Base-by-base conservation (phyloP, 2,113 vertebrate genomes). In the Caranx ignobilis region DNA sequence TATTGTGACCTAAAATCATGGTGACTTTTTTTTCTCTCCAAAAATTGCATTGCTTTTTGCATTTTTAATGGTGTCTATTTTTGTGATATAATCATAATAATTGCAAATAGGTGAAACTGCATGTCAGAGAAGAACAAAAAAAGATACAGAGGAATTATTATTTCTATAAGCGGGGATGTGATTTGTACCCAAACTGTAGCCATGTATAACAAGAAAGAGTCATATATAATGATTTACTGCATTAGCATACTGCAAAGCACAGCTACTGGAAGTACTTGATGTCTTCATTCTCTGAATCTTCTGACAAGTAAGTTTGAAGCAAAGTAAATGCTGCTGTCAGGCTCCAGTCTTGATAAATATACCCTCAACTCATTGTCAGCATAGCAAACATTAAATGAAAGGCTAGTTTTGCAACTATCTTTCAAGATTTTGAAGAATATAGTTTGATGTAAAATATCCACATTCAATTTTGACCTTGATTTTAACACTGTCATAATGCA, bases 1-100 rank as follows among this genome's bases (percentile, higher is more conserved):
- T 89, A 67, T 86, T 85, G 64, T 89, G 71, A 83, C 88, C 47
- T 64, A 57, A 79, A 86, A 84, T 85, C 47, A 77, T 56, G 19
- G 55, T 65, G 62, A 72, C 52, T 75, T 73, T 45, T 67, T 26
- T 26, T 26, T 26, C 26, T 26, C 26, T 26, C 26, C 41, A 48
- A 72, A 76, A 85, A 79, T 43, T 70, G 39, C 66, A 75, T 76
- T 76, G 57, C 60, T 79, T 56, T 86, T 86, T 75, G 37, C 64
- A 81, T 85, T 71, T 86, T 86, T 77, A 83, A 85, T 84, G 70
- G 32, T 48, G 19, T 60, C 16, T 66, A 69, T 76, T 71, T 79
- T 61, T 77, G 19, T 54, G 64, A 66, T 81, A 60, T 83, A 66
- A 78, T 73, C 1, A 48, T 73, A 79, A 85, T 75, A 77, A 81